Base-by-base conservation (phyloP, 1,140 invertebrate species). In the Cherax destructor region DNA sequence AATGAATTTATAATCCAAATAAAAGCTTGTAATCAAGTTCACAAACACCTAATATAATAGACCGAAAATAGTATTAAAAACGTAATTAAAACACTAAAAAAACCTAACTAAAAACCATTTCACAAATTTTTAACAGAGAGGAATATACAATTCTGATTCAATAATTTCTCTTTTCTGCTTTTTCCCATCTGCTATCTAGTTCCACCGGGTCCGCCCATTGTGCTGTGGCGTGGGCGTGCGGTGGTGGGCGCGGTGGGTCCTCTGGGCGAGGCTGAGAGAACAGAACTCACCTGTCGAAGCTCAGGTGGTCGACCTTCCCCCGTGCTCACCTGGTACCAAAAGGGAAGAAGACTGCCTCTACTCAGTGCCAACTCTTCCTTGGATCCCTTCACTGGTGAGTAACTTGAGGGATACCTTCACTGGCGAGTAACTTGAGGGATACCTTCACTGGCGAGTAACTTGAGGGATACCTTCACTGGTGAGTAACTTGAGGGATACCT, bases 291-390 rank as follows among this genome's bases (percentile, higher is more conserved):
- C 78, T 95, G 95, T 91, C 93, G 94, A 83, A 93, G 94, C 47
- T 92, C 93, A n/a, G 95, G 95, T 1, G 94, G 94, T 4, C 88
- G 94, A 47, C 95, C 95, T 21, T 93, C 94, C 21, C 94, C 95
- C 49, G 88, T 91, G n/a, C 94, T 95, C 72, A 93, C 93, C 56
- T 95, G 94, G 94, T 94, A 97, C 96, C 96, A 95, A 91, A 97
- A 97, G 93, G 97, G 96, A 6, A 96, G 97, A 86, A 95, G 97
- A 88, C 95, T 98, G 89, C 76, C 89, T 96, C 83, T 86, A 4
- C 47, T 86, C 30, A 72, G 47, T 13, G 83, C 47, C 49, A 85
- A 91, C 61, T 85, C 89, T 13, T 61, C 83, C 1, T 30, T 79
- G 10, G 89, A 91, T 13, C 77, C 83, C n/a, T 59, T 91, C 7